Conservation (phyloP, 2,888 invertebrate species). For the Prosopocoilus inquinatus region DNA sequence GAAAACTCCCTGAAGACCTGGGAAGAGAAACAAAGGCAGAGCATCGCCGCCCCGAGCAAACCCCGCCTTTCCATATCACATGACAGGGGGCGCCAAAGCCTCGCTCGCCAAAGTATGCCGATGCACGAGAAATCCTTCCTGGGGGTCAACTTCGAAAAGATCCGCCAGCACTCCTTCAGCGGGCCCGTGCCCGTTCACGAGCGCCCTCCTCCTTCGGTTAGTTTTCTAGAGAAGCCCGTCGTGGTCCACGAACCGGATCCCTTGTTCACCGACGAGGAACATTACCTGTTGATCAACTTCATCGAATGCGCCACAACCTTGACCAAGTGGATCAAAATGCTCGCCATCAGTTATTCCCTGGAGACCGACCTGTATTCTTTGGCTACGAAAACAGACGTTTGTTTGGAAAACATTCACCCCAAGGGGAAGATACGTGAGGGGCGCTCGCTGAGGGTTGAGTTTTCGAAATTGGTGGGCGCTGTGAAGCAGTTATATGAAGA, state of each 20-base stretch:
- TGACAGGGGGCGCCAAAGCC: constrained; percentile 45
- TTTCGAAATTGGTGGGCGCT: constrained; percentile 71
- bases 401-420: constrained; percentile 74
- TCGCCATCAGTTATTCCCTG: constrained; percentile 67
- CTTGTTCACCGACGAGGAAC: constrained; percentile 63
- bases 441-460: constrained; percentile 58
- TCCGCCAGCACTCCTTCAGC: constrained; percentile 50
- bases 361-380: constrained; percentile 74
- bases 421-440: constrained; percentile 69
- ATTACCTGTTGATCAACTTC: constrained; percentile 69
- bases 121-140: constrained; percentile 47
- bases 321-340: constrained; percentile 75
- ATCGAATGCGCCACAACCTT: constrained; percentile 81
- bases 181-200: constrained; percentile 41
- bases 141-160: constrained; percentile 47
- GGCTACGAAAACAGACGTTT: constrained; percentile 69
- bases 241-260: constrained; percentile 43
- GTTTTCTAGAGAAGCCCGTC: constrained; percentile 39
- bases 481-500: constrained; percentile 70
- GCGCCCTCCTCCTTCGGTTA: constrained; percentile 39
- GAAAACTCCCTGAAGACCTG: constrained; percentile 87
- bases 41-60: constrained; percentile 54
- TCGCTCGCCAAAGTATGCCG: constrained; percentile 50
- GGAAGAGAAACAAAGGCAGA: constrained; percentile 78
- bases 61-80: constrained; percentile 48